phyloP scores from a whole-genome alignment of 1,140 invertebrate species.

The Vollenhovia emeryi region DNA sequence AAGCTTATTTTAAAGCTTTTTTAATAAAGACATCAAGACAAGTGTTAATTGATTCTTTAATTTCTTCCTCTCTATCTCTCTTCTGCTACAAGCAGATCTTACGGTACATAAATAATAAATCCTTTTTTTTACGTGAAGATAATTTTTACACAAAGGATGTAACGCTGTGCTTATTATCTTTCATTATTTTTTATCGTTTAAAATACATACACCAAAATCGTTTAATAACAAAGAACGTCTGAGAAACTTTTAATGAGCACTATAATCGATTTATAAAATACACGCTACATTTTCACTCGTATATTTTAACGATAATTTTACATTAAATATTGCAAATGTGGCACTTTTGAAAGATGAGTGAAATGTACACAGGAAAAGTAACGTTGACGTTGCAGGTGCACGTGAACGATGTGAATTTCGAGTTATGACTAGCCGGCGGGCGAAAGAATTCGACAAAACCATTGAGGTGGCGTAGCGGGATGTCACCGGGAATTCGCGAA shows the following conservation, averaged over 20 bases:
- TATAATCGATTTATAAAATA: not conserved
- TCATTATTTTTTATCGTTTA: not conserved
- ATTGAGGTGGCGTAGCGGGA: conserved; percentile 20
- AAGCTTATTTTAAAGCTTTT: not conserved
- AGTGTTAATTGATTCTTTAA: not conserved
- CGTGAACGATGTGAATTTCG: conserved; percentile 36
- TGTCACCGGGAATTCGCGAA: conserved; percentile 29
- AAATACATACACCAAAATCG: not conserved
- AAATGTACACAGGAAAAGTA: not conserved
- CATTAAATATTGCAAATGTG: not conserved
- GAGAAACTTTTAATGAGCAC: not conserved
- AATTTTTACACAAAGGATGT: not conserved
- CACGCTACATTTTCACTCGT: not conserved
- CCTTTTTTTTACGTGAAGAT: not conserved
- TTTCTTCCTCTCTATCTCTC: not conserved
- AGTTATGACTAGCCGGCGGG: conserved; percentile 15
- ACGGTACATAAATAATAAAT: not conserved
- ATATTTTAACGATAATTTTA: not conserved
- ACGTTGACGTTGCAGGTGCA: not conserved
- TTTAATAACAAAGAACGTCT: not conserved
- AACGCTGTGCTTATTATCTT: not conserved
- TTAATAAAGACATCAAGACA: not conserved
- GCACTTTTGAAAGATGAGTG: not conserved
- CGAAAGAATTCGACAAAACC: conserved; percentile 40
- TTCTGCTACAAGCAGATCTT: not conserved